Evolutionary conservation across 2,113 vertebrate genomes (phyloP), one percentile per base, ranked within the genome.

Genomic region (Collichthys lucidus): DNA sequence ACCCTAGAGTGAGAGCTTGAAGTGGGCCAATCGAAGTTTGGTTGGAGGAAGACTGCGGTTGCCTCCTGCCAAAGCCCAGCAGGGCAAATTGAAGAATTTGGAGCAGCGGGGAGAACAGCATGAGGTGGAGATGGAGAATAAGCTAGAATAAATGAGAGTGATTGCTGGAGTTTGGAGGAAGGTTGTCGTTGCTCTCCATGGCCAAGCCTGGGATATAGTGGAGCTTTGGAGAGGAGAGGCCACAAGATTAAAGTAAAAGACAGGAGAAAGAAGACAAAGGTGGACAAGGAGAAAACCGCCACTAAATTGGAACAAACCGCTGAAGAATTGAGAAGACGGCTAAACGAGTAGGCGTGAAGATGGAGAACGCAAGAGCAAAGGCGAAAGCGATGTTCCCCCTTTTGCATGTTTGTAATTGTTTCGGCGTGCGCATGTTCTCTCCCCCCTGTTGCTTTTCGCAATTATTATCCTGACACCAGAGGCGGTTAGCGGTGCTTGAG

Each of bases 401-500:
- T 59, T 82, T 86, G 55, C 70, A 53, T 89, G 74, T 89, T 69
- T 90, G 76, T 91, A 90, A 92, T 89, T 84, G 69, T 87, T 87
- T 74, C 62, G 67, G 85, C 42, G 42, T 84, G 80, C 82, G 69
- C 67, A 20, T 64, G 75, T 64, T 71, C 40, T 67, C 9, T 17
- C 60, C 16, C 72, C 73, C 77, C 80, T 40, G 74, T 88, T 87
- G 86, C 67, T 90, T 83, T 83, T 88, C 83, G 87, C 88, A 92
- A 91, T 93, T 85, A 88, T 89, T 79, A 78, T 92, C 91, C 69
- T 44, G 77, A 79, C 82, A 83, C 92, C 80, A 89, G 89, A 57
- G 87, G 84, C 82, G 31, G 67, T 86, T 62, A 49, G 40, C 31
- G 74, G 83, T 47, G 79, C 74, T 60, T 1, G 65, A 86, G 82